Conservation (phyloP, 2,888 invertebrate species). For the Thymelicus sylvestris region DNA sequence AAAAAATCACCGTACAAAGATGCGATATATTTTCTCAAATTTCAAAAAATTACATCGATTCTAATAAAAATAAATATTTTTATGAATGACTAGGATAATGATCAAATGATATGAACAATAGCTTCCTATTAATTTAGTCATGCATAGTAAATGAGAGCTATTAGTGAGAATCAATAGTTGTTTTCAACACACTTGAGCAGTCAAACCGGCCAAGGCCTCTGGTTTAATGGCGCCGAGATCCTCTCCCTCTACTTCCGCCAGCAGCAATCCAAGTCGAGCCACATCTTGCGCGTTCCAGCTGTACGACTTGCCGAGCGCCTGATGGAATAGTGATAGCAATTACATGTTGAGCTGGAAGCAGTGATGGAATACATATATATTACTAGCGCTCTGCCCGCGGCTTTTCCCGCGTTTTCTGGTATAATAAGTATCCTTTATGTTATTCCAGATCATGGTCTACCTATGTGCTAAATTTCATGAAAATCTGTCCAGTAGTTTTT, state of each 20-base stretch:
- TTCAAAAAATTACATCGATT: too few relatives aligned
- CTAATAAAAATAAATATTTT: too few relatives aligned
- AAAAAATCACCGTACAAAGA: too few relatives aligned
- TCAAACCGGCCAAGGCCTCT: slow-evolving; percentile 68
- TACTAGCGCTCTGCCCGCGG: too few relatives aligned
- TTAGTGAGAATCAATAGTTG: neutral
- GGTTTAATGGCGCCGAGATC: slow-evolving; percentile 68
- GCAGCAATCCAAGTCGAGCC: slow-evolving; percentile 66
- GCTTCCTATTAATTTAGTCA: neutral
- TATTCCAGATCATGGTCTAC: too few relatives aligned
- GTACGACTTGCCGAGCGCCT: slow-evolving; percentile 74
- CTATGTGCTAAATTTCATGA: too few relatives aligned
- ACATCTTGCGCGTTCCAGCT: slow-evolving; percentile 77
- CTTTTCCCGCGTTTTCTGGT: too few relatives aligned
- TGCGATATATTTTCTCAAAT: too few relatives aligned
- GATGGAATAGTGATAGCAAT: slow-evolving; percentile 22
- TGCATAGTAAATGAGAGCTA: neutral
- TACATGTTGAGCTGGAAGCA: neutral
- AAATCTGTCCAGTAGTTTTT: too few relatives aligned
- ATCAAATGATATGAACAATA: neutral
- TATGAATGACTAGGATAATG: neutral
- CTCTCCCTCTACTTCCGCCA: slow-evolving; percentile 65
- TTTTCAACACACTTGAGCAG: slow-evolving; percentile 59
- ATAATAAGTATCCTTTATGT: too few relatives aligned
- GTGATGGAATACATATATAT: too few relatives aligned